phyloP scores from a whole-genome alignment of 2,797 vertebrate species.

The Enteromius radiatus region DNA sequence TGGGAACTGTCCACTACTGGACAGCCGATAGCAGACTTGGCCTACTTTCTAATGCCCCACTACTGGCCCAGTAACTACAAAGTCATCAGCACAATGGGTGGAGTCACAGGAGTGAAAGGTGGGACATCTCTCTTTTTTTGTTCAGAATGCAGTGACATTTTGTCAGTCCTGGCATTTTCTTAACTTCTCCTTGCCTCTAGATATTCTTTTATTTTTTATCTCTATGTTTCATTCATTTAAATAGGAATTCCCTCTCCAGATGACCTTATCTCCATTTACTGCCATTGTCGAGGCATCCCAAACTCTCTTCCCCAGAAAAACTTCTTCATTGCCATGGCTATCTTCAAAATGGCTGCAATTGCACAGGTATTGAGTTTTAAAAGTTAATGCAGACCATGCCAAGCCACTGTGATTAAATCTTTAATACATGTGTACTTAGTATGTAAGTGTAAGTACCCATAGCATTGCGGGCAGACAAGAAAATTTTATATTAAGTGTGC shows the following conservation, averaged over 20 bases:
- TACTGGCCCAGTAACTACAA: conserved; percentile 76
- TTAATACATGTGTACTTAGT: too few species aligned
- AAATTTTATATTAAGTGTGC: conserved; percentile 28
- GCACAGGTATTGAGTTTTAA: conserved; percentile 79
- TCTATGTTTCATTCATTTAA: conserved; percentile 10
- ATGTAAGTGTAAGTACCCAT: too few species aligned
- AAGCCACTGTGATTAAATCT: conserved; percentile 10
- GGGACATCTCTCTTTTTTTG: conserved; percentile 33
- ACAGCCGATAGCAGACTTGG: conserved; percentile 87
- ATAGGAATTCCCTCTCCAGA: conserved; percentile 82
- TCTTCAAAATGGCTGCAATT: conserved; percentile 90
- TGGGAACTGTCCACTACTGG: conserved; percentile 95
- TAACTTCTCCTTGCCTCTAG: neutral
- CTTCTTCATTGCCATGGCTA: conserved; percentile 88
- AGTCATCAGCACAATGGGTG: conserved; percentile 66
- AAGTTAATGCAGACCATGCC: neutral
- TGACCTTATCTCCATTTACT: conserved; percentile 86
- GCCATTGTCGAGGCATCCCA: conserved; percentile 74
- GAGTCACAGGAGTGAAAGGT: conserved; percentile 78
- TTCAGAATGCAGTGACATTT: neutral
- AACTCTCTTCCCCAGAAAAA: conserved; percentile 78
- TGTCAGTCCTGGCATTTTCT: neutral
- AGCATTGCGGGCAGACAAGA: conserved; percentile 70
- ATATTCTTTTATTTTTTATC: neutral
- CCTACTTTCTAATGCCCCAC: conserved; percentile 80